Evolutionary conservation across 2,888 invertebrate species (phyloP).

Genomic region (Smittia aterrima): DNA sequence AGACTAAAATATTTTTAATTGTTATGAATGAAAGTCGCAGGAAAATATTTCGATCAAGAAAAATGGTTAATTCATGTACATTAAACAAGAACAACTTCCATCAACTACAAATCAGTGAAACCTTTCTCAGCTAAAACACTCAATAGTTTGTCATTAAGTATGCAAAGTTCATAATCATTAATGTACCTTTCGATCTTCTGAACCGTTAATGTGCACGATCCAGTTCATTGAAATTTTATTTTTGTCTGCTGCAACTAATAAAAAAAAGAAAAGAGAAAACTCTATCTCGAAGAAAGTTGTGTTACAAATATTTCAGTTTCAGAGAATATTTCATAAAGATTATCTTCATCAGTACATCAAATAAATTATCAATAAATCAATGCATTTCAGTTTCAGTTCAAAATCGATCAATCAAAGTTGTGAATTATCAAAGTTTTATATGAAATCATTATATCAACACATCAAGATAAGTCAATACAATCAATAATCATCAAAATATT

Average conservation of each 20-base stretch:
- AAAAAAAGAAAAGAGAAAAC: neutral
- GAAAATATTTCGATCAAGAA: neutral
- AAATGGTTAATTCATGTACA: constrained; percentile 8
- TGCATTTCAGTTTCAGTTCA: too few species aligned
- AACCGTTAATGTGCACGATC: neutral
- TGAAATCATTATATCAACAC: too few species aligned
- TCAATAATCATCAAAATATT: too few species aligned
- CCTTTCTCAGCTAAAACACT: neutral
- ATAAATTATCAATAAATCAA: too few species aligned
- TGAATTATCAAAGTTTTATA: too few species aligned
- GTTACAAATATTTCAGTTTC: too few species aligned
- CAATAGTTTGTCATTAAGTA: too few species aligned
- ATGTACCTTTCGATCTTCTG: neutral
- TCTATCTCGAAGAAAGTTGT: too few species aligned
- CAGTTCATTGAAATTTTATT: neutral
- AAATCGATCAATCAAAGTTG: too few species aligned
- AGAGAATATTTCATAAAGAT: too few species aligned
- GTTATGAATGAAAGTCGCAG: neutral
- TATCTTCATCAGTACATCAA: too few species aligned
- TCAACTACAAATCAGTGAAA: neutral
- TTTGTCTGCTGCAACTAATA: neutral
- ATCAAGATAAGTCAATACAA: too few species aligned
- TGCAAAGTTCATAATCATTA: neutral
- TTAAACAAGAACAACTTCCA: neutral
- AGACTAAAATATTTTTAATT: constrained; percentile 3